Evolutionary conservation across 2,888 invertebrate species (phyloP), one percentile per base, ranked within the genome.

Genomic region (Abrostola triplasia): DNA sequence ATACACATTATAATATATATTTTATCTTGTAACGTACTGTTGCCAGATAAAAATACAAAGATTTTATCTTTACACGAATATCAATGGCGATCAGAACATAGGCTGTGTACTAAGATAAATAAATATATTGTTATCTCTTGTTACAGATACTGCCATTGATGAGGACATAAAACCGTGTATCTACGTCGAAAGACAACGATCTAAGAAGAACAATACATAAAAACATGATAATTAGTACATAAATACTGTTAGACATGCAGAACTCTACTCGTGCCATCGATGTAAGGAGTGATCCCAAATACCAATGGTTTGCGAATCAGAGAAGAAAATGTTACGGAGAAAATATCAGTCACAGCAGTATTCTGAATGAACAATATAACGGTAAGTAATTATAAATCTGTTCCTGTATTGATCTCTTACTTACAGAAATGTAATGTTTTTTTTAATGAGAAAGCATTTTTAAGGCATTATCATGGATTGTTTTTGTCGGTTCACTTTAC

Each of bases 131-230:
- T 62, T 73, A 79, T 83, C 80, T 74, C 52, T 75, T 72, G 72
- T 79, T 82, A 71, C 81, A 82, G 82, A 75, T 82, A 78, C 58
- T 59, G 62, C 59, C 70, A 70, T 44, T 64, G 65, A 68, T 69
- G 57, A 66, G 55, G 36, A 60, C 61, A 61, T 68, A 60, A 73
- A 12, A 53, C 70, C 65, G 59, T 61, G 55, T 56, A 52, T 48
- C 59, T 52, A 37, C 48, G 48, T 40, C 36, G 35, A 35, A 61
- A 42, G 7, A 35, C 41, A 62, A 24, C 41, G 49, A 12, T 41
- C 51, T 36, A 36, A 63, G 12, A 8, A 37, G 38, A 36, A 38
- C 24, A 69, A 57, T 69, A 47, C 40, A 37, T 35, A 7, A 42
- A 64, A 47, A 48, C 2, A 61, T 49, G 40, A 5, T 49, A 6